Conservation (phyloP, 1,140 invertebrate genomes). For the Drosophila novamexicana region DNA sequence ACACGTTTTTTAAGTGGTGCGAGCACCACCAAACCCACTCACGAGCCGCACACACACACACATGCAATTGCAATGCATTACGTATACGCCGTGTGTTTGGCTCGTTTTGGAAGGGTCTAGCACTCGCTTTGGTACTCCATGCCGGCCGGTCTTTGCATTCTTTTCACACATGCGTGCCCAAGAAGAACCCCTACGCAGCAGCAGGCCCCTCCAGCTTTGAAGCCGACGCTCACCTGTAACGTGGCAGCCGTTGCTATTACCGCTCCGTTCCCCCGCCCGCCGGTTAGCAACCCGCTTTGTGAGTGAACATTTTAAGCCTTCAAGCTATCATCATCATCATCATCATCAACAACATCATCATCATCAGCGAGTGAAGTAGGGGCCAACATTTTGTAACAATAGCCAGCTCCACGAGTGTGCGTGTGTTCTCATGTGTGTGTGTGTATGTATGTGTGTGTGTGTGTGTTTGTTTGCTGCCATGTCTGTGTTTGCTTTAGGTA, state of each 20-base stretch:
- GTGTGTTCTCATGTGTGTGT: slow-evolving; percentile 9
- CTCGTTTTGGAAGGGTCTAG: slow-evolving; percentile 1
- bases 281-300: slow-evolving; percentile 26
- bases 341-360: background rate
- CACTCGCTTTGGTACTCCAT: background rate
- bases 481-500: slow-evolving; percentile 81
- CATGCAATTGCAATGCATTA: slow-evolving; percentile 63
- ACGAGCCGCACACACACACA: background rate
- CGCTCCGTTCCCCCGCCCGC: slow-evolving; percentile 22
- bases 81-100: slow-evolving; percentile 62
- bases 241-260: no score
- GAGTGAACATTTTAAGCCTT: slow-evolving; percentile 68
- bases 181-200: slow-evolving; percentile 31
- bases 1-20: slow-evolving; percentile 63
- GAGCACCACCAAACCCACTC: slow-evolving; percentile 23
- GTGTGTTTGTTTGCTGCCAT: slow-evolving; percentile 65
- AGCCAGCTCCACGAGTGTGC: slow-evolving; percentile 21
- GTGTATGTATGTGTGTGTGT: slow-evolving; percentile 29
- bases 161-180: slow-evolving; percentile 71
- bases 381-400: slow-evolving; percentile 70
- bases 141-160: slow-evolving; percentile 43
- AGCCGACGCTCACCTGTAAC: background rate
- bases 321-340: slow-evolving; percentile 59
- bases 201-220: slow-evolving; percentile 22
- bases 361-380: slow-evolving; percentile 8